Conservation (phyloP, 2,797 vertebrate genomes). For the Phrynocephalus guinanensis region DNA sequence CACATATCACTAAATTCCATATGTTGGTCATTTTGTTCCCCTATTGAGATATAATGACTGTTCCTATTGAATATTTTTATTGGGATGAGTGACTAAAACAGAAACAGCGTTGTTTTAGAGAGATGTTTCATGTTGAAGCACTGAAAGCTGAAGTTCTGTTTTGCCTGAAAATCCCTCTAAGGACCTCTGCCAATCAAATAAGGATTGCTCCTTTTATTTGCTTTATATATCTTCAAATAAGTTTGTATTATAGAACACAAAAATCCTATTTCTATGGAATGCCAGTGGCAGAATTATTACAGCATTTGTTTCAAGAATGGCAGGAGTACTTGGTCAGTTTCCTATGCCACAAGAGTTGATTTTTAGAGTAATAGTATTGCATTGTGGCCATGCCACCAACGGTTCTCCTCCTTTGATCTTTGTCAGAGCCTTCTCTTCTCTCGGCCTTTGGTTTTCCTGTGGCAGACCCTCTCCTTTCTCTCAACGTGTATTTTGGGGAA, state of each 20-base stretch:
- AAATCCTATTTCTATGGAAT: constrained; percentile 7
- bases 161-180: constrained; percentile 22
- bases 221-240: constrained; percentile 24
- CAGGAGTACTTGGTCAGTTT: background rate
- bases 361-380: background rate
- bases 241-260: constrained; percentile 13
- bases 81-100: constrained; percentile 35
- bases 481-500: background rate
- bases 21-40: constrained; percentile 36
- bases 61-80: constrained; percentile 35
- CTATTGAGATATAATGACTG: constrained; percentile 15
- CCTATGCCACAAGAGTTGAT: background rate
- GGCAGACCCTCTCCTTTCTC: background rate
- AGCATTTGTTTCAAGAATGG: background rate
- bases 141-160: constrained; percentile 6
- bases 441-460: background rate
- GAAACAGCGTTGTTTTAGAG: constrained; percentile 17
- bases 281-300: background rate
- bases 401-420: background rate
- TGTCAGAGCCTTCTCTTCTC: background rate
- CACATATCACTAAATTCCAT: constrained; percentile 19
- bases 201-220: background rate
- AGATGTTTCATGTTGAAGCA: constrained; percentile 12
- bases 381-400: background rate
- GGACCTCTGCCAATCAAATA: constrained; percentile 28